Base-by-base conservation (phyloP, 1,140 invertebrate species). In the Listronotus bonariensis region DNA sequence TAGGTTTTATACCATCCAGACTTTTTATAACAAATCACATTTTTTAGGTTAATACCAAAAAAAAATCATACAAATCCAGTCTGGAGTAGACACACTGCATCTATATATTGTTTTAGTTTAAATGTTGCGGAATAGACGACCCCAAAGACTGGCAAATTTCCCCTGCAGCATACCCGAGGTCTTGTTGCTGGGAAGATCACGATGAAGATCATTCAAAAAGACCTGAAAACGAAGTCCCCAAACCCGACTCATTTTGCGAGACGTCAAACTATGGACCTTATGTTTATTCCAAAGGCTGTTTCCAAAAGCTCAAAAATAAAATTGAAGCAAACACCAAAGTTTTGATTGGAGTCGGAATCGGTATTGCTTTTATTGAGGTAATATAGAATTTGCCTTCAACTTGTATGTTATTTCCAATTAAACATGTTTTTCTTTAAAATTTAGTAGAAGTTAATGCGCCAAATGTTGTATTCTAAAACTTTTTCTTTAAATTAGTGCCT, bases 61-160 rank as follows among this genome's bases (percentile, higher is more conserved):
- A n/a, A n/a, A n/a, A n/a, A n/a, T n/a, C n/a, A n/a, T n/a, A n/a
- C n/a, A n/a, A n/a, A n/a, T n/a, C n/a, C n/a, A n/a, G n/a, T n/a
- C n/a, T n/a, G n/a, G n/a, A n/a, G n/a, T n/a, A n/a, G n/a, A n/a
- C n/a, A n/a, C n/a, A n/a, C n/a, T n/a, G n/a, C n/a, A n/a, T n/a
- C n/a, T n/a, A n/a, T n/a, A n/a, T n/a, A n/a, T n/a, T n/a, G n/a
- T 59, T 79, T 53, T 75, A 89, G 87, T 71, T 88, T 64, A 77
- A 84, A 72, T 89, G 87, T 69, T 89, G 87, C 71, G 87, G 87
- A 2, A 79, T 87, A 11, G 84, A 84, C n/a, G 80, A 80, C 11
- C 79, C 83, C 0, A 31, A n/a, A 9, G 72, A 73, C 48, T 76
- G 55, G 82, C 78, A 45, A 80, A 80, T 61, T 11, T 51, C 67